A percentile compares a stretch with the other conserved stretches of the same genome.
Evolutionary conservation across 2,888 invertebrate genomes (phyloP).

Genomic region (Cylloceria caligata): DNA sequence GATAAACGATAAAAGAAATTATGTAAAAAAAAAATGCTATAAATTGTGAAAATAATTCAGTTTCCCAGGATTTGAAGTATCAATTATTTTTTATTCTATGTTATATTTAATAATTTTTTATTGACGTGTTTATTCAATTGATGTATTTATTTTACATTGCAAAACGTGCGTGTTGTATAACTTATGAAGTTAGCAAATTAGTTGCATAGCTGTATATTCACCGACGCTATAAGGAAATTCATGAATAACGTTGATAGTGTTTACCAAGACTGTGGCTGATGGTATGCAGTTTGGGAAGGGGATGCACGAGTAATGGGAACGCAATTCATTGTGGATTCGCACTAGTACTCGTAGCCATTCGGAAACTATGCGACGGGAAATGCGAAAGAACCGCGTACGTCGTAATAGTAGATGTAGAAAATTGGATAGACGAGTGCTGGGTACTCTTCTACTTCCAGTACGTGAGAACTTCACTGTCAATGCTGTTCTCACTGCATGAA

Average conservation of each 20-base stretch:
- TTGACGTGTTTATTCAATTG: background rate
- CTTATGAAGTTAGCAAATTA: constrained; percentile 10
- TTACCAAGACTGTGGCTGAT: background rate
- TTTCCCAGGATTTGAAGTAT: background rate
- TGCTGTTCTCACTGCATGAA: constrained; percentile 22
- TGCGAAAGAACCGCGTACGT: constrained; percentile 25
- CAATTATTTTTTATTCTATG: background rate
- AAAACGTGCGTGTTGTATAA: background rate
- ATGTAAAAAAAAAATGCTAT: background rate
- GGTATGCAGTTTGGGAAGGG: background rate
- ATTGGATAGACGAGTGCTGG: constrained; percentile 37
- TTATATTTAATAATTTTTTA: background rate
- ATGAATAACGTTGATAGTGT: constrained; percentile 10
- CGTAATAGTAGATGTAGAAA: constrained; percentile 37
- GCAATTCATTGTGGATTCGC: constrained; percentile 16
- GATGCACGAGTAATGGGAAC: constrained; percentile 16
- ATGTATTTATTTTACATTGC: background rate
- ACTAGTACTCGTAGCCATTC: constrained; percentile 16
- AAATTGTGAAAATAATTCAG: too few species aligned
- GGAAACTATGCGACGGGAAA: constrained; percentile 43
- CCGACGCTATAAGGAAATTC: background rate
- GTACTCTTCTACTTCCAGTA: constrained; percentile 22
- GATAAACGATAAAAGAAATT: constrained; percentile 11
- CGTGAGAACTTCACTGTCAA: constrained; percentile 49
- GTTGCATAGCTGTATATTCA: constrained; percentile 2